Conservation (phyloP, 2,113 vertebrate genomes). For the Lipotes vexillifer region DNA sequence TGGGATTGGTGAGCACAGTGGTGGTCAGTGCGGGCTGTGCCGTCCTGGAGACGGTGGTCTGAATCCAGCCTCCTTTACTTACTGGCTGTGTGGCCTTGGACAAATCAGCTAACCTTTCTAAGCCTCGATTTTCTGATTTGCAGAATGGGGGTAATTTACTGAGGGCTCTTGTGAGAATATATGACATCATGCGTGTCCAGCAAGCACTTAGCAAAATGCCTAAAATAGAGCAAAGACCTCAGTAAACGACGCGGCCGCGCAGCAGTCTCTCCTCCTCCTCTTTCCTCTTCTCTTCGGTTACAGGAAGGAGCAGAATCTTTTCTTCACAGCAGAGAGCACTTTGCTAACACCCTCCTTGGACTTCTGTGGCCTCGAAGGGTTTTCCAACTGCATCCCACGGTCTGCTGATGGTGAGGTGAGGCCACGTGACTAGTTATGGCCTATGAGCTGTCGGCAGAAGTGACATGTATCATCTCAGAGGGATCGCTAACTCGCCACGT, state of each 20-base stretch:
- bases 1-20: neutral
- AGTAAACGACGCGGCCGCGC: neutral
- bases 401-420: neutral
- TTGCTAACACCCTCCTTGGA: neutral
- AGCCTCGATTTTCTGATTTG: neutral
- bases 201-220: neutral
- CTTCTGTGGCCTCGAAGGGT: neutral
- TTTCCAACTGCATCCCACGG: neutral
- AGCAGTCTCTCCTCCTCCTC: neutral
- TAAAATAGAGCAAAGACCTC: neutral
- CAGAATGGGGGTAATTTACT: neutral
- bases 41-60: neutral
- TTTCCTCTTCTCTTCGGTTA: neutral
- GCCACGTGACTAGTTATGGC: neutral
- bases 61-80: neutral
- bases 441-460: neutral
- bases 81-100: neutral
- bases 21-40: rapidly evolving
- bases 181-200: neutral
- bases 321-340: neutral
- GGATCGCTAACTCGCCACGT: neutral
- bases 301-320: neutral
- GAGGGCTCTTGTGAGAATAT: neutral
- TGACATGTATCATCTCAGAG: neutral
- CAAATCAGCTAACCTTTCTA: neutral